Base-by-base conservation (phyloP, 1,140 invertebrate species). In the Augochlora pura region DNA sequence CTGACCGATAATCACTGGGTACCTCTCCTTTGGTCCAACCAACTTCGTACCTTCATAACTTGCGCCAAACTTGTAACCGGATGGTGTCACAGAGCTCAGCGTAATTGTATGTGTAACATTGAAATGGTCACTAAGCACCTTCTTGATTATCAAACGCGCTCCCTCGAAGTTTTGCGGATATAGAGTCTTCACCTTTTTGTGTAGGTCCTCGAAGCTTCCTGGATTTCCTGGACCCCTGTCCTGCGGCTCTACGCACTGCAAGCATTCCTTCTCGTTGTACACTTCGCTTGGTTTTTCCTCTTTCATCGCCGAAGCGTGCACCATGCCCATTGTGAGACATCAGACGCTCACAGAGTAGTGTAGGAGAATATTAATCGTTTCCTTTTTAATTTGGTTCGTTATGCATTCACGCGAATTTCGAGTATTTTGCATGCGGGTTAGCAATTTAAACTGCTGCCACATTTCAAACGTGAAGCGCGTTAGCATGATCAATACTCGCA, bases 151-250 rank as follows among this genome's bases (percentile, higher is more conserved):
- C 27, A 97, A 90, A 88, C 95, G 96, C 7, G 95, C 95, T 63
- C 97, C 97, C 87, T 98, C 96, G 92, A 98, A 97, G 77, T 94
- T 94, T 62, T 93, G 93, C 7, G 97, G 97, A 87, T 96, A 96
- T 18, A 98, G 88, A 85, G 97, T 95, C 12, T 89, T 83, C 0
- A 90, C 87, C 72, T 89, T 91, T 62, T 88, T 91, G 27, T 93
- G 91, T 18, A 93, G 72, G 12, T 92, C 91, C 62, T 90, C 90
- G 81, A 92, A 92, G 16, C 87, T 91, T 46, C 91, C 90, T 25
- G 92, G 92, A 81, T 93, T 93, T 2, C 92, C 92, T 0, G 91
- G 91, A 54, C 85, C 82, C 32, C 39, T 76, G 18, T 86, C 84
- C 10, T 78, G 21, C 0, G 62, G 39, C 4, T 81, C 68, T 1